Conservation (phyloP, 2,888 invertebrate genomes). For the Baccha elongata region DNA sequence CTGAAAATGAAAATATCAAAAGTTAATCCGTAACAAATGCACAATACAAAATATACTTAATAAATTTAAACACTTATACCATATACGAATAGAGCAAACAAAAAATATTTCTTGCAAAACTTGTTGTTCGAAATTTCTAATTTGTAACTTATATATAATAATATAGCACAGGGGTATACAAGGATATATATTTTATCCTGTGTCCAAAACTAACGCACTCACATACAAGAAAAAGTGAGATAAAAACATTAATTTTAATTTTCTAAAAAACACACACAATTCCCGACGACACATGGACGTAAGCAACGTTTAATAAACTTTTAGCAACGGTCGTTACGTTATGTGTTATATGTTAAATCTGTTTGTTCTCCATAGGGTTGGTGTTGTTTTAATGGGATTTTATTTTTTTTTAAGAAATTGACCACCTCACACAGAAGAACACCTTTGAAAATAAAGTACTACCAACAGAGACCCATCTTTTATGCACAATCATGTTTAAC, state of each 20-base stretch:
- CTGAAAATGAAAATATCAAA: too few relatives aligned
- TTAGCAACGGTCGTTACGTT: constrained; percentile 1
- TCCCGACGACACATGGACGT: neutral
- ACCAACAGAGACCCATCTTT: neutral
- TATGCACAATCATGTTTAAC: neutral
- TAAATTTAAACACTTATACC: too few relatives aligned
- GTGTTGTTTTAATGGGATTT: neutral
- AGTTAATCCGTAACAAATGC: too few relatives aligned
- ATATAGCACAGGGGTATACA: too few relatives aligned
- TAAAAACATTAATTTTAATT: constrained; percentile 14
- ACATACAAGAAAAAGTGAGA: neutral
- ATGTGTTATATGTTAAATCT: constrained; percentile 8
- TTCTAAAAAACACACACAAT: neutral
- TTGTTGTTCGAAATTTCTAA: too few relatives aligned
- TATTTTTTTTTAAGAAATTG: neutral
- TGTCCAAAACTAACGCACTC: neutral
- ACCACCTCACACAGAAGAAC: neutral
- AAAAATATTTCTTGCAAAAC: too few relatives aligned
- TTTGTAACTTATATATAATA: too few relatives aligned
- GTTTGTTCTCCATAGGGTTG: neutral
- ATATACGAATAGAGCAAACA: too few relatives aligned
- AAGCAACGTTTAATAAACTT: constrained; percentile 7
- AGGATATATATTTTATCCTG: too few relatives aligned
- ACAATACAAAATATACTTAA: too few relatives aligned
- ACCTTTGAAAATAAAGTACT: neutral